A percentile compares a stretch with the other conserved stretches of the same genome.
Conservation (phyloP, 2,797 vertebrate genomes). For the Epinephelus malabaricus region DNA sequence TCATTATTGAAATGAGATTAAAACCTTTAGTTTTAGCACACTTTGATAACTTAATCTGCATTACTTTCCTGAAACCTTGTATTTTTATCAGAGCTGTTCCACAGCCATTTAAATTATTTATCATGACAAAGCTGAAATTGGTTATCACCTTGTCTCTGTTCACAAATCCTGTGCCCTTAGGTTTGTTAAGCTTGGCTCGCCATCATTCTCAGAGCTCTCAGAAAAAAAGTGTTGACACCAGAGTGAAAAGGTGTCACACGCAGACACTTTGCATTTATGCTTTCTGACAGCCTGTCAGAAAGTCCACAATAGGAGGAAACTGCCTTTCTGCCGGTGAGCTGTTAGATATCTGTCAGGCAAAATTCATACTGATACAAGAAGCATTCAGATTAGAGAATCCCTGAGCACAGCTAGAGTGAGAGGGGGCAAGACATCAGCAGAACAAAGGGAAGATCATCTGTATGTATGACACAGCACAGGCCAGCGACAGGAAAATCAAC, state of each 20-base stretch:
- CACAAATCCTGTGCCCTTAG: neutral
- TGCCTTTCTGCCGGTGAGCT: constrained; percentile 7
- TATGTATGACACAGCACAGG: constrained; percentile 24
- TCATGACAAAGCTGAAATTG: neutral
- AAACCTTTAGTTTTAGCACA: neutral
- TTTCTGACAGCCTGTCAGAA: constrained; percentile 56
- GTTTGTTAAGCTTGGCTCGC: neutral
- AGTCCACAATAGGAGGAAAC: constrained; percentile 28
- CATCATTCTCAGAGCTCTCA: neutral
- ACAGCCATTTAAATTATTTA: constrained; percentile 12
- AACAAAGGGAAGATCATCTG: constrained; percentile 24
- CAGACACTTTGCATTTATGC: constrained; percentile 43
- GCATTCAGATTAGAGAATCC: constrained; percentile 6
- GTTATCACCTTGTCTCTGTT: constrained; percentile 8
- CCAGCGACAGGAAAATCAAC: constrained; percentile 18
- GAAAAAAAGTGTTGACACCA: constrained; percentile 29
- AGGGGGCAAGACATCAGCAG: neutral
- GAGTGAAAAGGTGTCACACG: constrained; percentile 52
- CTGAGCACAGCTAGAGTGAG: neutral
- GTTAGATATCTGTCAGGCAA: neutral
- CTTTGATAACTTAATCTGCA: neutral
- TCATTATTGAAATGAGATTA: constrained; percentile 9
- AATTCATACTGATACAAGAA: neutral
- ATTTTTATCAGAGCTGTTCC: neutral
- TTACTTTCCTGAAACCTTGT: neutral